Evolutionary conservation across 2,888 invertebrate species (phyloP), one percentile per base, ranked within the genome.

Genomic region (Hydrotaea diabolus): DNA sequence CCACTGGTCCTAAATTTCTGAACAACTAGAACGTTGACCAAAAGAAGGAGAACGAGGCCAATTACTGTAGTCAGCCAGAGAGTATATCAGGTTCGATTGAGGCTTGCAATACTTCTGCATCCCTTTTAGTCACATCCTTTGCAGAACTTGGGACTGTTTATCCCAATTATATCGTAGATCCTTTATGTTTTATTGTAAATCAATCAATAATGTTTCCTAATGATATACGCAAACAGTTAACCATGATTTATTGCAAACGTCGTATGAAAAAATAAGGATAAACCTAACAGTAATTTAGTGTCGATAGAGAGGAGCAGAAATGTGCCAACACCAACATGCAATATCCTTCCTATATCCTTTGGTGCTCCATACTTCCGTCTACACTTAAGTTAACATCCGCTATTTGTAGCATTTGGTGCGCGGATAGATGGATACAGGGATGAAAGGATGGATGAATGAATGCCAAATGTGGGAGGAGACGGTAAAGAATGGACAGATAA

Each of bases 331-430:
- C n/a, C n/a, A 64, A 79, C 36, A 36, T 64, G 71, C 13, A 75
- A 75, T 75, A 57, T 80, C 80, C 69, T 80, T 80, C 80, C 69
- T 55, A 69, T 69, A 74, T 74, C 74, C 73, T 69, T 80, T 19
- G 23, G n/a, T 46, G 21, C 46, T 69, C 43, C 23, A 71, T 80
- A 46, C 80, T 80, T 80, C 80, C 80, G 80, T 36, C 55, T 80
- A 69, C 59, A 80, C 69, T 80, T 75, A 80, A 80, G 72, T 39
- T 64, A 73, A 78, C 75, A 59, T 80, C 80, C 80, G 80, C 23
- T 59, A 31, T 75, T 31, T 46, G 78, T 49, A 43, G 71, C n/a
- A 7, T 19, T 17, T 31, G 49, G 43, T 78, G 36, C 39, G 13
- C n/a, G 36, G 36, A 59, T 55, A 21, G 11, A 59, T 31, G 19